Evolutionary conservation across 2,888 invertebrate genomes (phyloP).

Genomic region (Ecliptopera silaceata): DNA sequence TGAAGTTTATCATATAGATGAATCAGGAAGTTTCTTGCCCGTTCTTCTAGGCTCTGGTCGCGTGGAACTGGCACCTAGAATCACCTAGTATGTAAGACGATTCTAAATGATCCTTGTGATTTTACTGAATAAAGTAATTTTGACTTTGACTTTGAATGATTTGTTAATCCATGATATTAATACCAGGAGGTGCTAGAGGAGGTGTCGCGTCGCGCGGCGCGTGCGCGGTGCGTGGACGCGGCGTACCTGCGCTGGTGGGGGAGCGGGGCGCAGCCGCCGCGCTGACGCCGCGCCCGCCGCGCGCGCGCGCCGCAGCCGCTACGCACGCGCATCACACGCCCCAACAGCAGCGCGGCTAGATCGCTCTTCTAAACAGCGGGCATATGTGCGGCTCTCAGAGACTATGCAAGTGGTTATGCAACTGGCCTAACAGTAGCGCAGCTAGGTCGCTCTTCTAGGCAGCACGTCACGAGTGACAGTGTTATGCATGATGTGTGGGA

Average conservation of each 20-base stretch:
- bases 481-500: no score
- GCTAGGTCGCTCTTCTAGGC: slow-evolving; percentile 23
- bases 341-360: slow-evolving; percentile 18
- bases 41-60: no score
- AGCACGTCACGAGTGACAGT: no score
- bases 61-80: no score
- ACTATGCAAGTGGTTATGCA: no score
- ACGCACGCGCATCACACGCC: slow-evolving; percentile 42
- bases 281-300: slow-evolving; percentile 53
- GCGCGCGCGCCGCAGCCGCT: slow-evolving; percentile 42
- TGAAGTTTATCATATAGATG: no score
- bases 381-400: no score
- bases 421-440: slow-evolving; percentile 17
- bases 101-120: no score
- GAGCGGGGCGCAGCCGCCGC: slow-evolving; percentile 50
- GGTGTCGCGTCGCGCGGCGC: slow-evolving; percentile 92
- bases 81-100: no score
- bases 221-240: slow-evolving; percentile 94
- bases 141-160: not conserved
- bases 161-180: not conserved
- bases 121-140: no score
- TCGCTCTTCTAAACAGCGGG: slow-evolving; percentile 12
- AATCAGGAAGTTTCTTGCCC: no score
- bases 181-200: slow-evolving; percentile 95
- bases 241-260: slow-evolving; percentile 93